These are phyloP conservation scores for Acanthisitta chloris DNA, from an alignment of 2,113 vertebrate species.

Conservation along the genomic window DNA sequence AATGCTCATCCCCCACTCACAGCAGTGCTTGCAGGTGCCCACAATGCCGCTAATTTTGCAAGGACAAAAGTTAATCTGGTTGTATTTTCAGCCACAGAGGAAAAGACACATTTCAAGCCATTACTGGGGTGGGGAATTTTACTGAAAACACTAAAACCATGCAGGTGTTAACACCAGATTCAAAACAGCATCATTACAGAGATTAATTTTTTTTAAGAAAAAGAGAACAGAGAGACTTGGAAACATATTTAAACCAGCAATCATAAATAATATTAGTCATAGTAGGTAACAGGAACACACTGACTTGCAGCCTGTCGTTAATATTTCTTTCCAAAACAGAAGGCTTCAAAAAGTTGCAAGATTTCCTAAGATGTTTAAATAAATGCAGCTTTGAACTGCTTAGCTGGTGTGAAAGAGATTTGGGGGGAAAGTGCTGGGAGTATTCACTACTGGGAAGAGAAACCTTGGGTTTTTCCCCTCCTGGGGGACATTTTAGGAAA, in stretches of 20 bases:
- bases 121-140: neutral
- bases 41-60: neutral
- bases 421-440: neutral
- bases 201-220: too few species aligned
- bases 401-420: neutral
- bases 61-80: constrained; percentile 29
- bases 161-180: neutral
- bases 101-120: neutral
- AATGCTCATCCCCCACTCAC: neutral
- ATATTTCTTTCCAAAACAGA: neutral
- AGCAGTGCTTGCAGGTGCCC: neutral
- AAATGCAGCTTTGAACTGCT: neutral
- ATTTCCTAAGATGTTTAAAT: constrained; percentile 35
- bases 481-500: constrained; percentile 15
- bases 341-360: constrained; percentile 5
- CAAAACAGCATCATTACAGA: neutral
- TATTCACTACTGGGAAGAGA: neutral
- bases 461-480: neutral
- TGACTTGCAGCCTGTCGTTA: neutral
- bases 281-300: neutral
- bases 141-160: neutral
- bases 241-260: neutral
- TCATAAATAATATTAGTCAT: neutral
- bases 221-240: neutral
- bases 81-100: neutral